phyloP scores from a whole-genome alignment of 2,888 invertebrate genomes.

The Trachelus troglodyta region DNA sequence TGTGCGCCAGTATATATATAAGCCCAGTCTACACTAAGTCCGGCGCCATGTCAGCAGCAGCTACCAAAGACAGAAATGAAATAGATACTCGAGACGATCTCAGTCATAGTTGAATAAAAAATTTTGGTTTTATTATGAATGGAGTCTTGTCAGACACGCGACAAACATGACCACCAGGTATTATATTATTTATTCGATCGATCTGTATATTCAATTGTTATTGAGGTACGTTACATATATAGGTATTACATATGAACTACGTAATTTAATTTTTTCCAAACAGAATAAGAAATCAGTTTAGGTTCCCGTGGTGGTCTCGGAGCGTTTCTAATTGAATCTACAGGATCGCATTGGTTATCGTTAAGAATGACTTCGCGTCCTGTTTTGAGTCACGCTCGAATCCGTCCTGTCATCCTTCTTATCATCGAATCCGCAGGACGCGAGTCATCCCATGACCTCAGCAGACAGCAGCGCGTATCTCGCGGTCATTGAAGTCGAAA shows the following conservation, averaged over 20 bases:
- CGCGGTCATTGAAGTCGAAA: background rate
- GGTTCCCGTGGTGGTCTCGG: background rate
- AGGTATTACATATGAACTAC: background rate
- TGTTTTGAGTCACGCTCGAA: background rate
- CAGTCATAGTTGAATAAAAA: background rate
- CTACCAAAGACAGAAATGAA: background rate
- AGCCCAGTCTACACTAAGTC: background rate
- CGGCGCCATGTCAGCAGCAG: background rate
- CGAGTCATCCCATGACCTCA: background rate
- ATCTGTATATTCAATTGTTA: background rate
- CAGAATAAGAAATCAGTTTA: background rate
- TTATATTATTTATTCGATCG: background rate
- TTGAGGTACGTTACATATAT: background rate
- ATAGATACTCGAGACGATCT: background rate
- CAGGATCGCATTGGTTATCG: background rate
- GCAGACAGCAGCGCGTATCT: background rate
- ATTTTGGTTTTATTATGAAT: background rate
- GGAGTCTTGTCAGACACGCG: background rate
- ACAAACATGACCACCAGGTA: background rate
- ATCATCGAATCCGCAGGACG: background rate
- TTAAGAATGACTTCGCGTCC: background rate
- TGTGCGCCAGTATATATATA: background rate
- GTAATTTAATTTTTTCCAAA: background rate
- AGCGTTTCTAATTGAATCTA: background rate
- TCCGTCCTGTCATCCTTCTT: background rate